These are phyloP conservation scores for Scolanthus callimorphus DNA, from an alignment of 92 coral and sea anemone genomes.

Conservation along the genomic window DNA sequence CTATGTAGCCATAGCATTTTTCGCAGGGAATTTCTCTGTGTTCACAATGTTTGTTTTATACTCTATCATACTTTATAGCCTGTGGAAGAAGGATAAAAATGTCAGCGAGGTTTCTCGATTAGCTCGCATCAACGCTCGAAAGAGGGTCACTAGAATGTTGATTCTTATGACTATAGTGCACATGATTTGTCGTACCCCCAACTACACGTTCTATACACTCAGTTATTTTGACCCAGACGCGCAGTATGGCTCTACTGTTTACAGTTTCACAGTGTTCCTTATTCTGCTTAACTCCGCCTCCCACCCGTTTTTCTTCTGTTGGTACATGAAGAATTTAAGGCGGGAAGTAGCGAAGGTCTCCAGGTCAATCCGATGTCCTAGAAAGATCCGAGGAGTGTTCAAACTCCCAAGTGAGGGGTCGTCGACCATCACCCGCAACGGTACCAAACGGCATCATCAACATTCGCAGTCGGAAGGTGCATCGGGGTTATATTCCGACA, in stretches of 20 bases:
- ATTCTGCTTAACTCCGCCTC: conserved; percentile 73
- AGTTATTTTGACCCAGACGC: conserved; percentile 56
- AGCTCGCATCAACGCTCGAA: conserved; percentile 67
- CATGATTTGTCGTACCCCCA: conserved; percentile 63
- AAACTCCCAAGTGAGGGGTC: no score
- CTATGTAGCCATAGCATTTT: conserved; percentile 58
- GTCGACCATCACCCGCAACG: no score
- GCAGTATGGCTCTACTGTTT: conserved; percentile 64
- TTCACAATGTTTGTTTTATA: conserved; percentile 53
- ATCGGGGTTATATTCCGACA: no score
- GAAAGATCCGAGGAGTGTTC: no score
- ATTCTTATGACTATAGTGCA: conserved; percentile 55
- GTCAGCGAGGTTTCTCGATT: conserved; percentile 47
- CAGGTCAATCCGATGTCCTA: conserved; percentile 1
- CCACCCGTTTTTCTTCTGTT: conserved; percentile 65
- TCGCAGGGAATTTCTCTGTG: conserved; percentile 42
- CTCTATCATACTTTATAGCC: conserved; percentile 38
- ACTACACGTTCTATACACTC: conserved; percentile 64
- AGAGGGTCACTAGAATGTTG: conserved; percentile 63
- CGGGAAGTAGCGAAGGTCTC: conserved; percentile 32
- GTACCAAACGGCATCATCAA: no score
- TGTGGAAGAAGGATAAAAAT: conserved; percentile 49
- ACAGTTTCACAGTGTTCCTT: conserved; percentile 66
- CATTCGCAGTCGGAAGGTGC: no score
- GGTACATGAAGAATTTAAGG: conserved; percentile 68